Evolutionary conservation across 2,797 vertebrate genomes (phyloP).

Genomic region (Microctenopoma stevenorrisi): DNA sequence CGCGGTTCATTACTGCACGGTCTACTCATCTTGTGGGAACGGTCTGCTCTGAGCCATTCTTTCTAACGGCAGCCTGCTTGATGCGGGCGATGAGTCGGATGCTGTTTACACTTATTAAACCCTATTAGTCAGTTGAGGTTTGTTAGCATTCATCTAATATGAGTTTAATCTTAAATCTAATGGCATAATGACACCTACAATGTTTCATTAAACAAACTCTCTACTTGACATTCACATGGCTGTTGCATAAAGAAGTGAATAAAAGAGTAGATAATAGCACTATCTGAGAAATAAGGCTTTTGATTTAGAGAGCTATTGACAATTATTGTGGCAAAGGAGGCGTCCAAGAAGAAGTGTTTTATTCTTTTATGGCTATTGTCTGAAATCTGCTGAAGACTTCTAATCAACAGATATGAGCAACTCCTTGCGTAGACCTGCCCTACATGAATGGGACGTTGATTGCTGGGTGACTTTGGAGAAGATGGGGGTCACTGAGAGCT

Average conservation of each 20-base stretch:
- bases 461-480: constrained; percentile 52
- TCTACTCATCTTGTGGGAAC: constrained; percentile 61
- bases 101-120: constrained; percentile 50
- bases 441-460: constrained; percentile 43
- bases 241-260: neutral
- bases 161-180: constrained; percentile 38
- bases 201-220: constrained; percentile 36
- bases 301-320: constrained; percentile 26
- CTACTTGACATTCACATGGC: constrained; percentile 19
- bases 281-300: constrained; percentile 16
- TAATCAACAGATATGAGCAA: constrained; percentile 45
- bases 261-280: constrained; percentile 4
- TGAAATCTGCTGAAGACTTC: constrained; percentile 21
- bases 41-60: constrained; percentile 42
- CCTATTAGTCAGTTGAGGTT: constrained; percentile 29
- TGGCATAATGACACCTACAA: constrained; percentile 6
- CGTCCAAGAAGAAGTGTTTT: constrained; percentile 17
- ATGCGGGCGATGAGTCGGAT: constrained; percentile 35
- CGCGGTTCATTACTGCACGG: constrained; percentile 63
- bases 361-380: constrained; percentile 20
- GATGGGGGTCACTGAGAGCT: constrained; percentile 52
- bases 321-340: constrained; percentile 27
- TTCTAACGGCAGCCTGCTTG: constrained; percentile 40
- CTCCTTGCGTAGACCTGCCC: constrained; percentile 19
- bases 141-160: constrained; percentile 24